Evolutionary conservation across 2,888 invertebrate genomes (phyloP).

Genomic region (Rutpela maculata): DNA sequence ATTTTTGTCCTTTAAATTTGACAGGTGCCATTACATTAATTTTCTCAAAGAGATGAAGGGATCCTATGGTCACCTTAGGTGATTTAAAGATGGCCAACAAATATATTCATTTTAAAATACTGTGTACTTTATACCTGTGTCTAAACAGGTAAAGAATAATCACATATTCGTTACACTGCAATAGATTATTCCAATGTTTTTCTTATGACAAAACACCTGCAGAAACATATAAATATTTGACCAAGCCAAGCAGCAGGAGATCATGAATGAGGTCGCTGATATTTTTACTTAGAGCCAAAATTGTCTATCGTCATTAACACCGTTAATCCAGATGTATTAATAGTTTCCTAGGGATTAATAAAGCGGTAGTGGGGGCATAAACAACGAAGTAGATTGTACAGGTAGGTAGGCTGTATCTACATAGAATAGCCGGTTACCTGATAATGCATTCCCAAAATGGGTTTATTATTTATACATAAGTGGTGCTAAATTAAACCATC

Average conservation of each 20-base stretch:
- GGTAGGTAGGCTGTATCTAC: not conserved
- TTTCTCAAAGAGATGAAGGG: too few relatives aligned
- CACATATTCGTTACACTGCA: too few relatives aligned
- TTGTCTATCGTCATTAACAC: conserved; percentile 39
- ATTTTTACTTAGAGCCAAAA: conserved; percentile 42
- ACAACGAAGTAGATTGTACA: conserved; percentile 8
- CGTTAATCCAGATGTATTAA: conserved; percentile 41
- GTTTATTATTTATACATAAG: too few relatives aligned
- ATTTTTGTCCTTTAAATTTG: too few relatives aligned
- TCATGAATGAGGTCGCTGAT: conserved; percentile 42
- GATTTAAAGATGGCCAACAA: too few relatives aligned
- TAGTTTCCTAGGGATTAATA: conserved; percentile 41
- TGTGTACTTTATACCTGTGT: too few relatives aligned
- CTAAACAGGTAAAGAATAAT: too few relatives aligned
- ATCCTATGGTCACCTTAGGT: too few relatives aligned
- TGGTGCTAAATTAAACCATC: too few relatives aligned
- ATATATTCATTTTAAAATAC: too few relatives aligned
- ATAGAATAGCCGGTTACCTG: not conserved
- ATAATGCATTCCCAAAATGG: not conserved
- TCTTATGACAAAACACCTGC: conserved; percentile 23
- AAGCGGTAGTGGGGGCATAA: conserved; percentile 22
- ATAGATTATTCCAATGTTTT: not conserved
- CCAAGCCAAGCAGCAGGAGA: conserved; percentile 2
- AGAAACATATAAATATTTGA: conserved; percentile 13
- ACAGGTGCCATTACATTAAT: too few relatives aligned